Conservation (phyloP, 2,888 invertebrate species). For the Acrobasis suavella region DNA sequence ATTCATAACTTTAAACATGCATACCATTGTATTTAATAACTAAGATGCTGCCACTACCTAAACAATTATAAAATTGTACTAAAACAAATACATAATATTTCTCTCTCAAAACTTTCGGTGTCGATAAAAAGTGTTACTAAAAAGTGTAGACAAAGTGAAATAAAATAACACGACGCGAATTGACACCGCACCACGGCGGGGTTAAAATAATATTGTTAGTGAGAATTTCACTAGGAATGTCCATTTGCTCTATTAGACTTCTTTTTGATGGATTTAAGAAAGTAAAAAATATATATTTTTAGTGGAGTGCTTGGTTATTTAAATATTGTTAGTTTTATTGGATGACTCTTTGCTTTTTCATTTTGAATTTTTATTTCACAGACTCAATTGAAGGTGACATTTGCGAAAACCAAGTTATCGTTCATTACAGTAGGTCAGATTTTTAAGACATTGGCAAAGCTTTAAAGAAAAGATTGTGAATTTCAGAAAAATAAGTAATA, state of each 20-base stretch:
- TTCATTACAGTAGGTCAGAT: not conserved
- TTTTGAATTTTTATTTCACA: not conserved
- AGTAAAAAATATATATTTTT: conserved; percentile 9
- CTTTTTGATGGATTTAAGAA: conserved; percentile 37
- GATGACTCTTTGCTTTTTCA: not conserved
- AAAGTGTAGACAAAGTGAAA: conserved; percentile 2
- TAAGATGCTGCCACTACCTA: no score
- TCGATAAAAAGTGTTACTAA: not conserved
- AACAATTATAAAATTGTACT: no score
- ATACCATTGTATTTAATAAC: no score
- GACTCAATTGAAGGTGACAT: not conserved
- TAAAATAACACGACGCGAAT: not conserved
- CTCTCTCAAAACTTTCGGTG: not conserved
- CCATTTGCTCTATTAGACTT: conserved; percentile 60
- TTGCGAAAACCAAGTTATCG: not conserved
- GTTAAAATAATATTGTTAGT: conserved; percentile 59
- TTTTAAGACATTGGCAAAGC: no score
- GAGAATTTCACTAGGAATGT: conserved; percentile 47
- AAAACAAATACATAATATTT: not conserved
- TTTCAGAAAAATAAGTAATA: no score
- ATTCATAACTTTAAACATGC: no score
- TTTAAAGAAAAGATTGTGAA: no score
- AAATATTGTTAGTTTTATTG: not conserved
- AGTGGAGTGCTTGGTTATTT: conserved; percentile 1
- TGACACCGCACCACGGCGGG: conserved; percentile 36